Base-by-base conservation (phyloP, 1,140 invertebrate species). In the Drosophila saltans region DNA sequence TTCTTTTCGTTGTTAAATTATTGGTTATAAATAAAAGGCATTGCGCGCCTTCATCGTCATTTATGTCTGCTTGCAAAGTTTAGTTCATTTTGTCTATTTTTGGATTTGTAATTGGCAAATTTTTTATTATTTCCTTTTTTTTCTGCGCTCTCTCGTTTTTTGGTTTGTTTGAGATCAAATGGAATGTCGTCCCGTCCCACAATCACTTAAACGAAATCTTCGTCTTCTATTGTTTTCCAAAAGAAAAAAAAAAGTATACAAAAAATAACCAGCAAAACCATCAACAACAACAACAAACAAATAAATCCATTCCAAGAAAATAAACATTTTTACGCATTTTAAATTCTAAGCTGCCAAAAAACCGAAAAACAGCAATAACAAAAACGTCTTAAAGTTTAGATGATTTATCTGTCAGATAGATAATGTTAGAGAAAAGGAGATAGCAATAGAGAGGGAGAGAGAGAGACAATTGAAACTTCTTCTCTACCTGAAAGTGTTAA, bases 401-500 rank as follows among this genome's bases (percentile, higher is more conserved):
- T 86, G 82, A 86, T 86, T 88, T 86, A 86, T 85, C 75, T 75
- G 60, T n/a, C 40, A 64, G 28, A 40, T 57, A 74, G 43, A 56
- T 61, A 26, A 21, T 56, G 11, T 7, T 26, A 66, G 8, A 36
- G 9, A 6, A 33, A 67, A 60, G 9, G 48, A 72, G 70, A 72
- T 63, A 58, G 36, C 58, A 6, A 52, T 39, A 33, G 8, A 68
- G 56, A 65, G 41, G 9, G 48, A 72, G 70, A 72, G 59, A 58
- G 36, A 33, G 8, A 68, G 56, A 65, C 36, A 57, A 82, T 70
- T 78, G 79, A 79, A 65, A 61, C 45, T 48, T 48, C 80, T 73
- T 86, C 80, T 86, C 83, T 86, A 88, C 82, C 83, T 86, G 79
- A 72, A 88, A 86, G 81, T 85, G 81, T 69, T 81, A 78, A 69